Evolutionary conservation across 2,113 vertebrate species (phyloP).

Genomic region (Macrotis lagotis): DNA sequence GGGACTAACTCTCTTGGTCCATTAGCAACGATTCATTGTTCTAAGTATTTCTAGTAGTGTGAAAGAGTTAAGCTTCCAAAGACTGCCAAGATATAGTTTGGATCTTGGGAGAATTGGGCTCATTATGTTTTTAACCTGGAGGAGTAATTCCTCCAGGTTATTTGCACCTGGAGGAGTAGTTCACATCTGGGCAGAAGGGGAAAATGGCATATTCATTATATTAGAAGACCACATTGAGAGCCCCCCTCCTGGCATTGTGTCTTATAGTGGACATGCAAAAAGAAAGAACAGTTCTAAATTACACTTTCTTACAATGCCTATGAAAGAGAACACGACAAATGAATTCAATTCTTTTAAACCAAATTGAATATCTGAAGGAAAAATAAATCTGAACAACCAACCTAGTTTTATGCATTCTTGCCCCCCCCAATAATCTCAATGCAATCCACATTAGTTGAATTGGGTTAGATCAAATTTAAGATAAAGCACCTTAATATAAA

Average conservation of each 20-base stretch:
- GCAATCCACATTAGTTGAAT: conserved; percentile 58
- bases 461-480: conserved; percentile 72
- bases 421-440: conserved; percentile 52
- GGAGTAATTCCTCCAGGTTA: too few species aligned
- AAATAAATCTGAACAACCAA: conserved; percentile 60
- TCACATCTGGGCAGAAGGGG: conserved; percentile 49
- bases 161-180: conserved; percentile 58
- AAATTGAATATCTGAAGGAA: conserved; percentile 65
- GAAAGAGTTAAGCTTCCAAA: conserved; percentile 60
- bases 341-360: conserved; percentile 66
- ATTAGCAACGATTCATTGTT: conserved; percentile 20
- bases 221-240: background rate
- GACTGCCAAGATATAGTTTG: conserved; percentile 11
- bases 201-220: conserved; percentile 40
- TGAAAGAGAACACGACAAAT: conserved; percentile 62
- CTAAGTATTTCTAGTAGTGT: background rate
- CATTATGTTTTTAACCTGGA: conserved; percentile 61
- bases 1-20: conserved; percentile 18
- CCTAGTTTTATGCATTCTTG: conserved; percentile 50
- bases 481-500: conserved; percentile 66
- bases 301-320: conserved; percentile 48
- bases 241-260: conserved; percentile 28
- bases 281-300: conserved; percentile 54
- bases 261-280: conserved; percentile 24
- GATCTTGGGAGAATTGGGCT: conserved; percentile 54